Base-by-base conservation (phyloP, 2,888 invertebrate genomes). In the Nemapogon koenigi region DNA sequence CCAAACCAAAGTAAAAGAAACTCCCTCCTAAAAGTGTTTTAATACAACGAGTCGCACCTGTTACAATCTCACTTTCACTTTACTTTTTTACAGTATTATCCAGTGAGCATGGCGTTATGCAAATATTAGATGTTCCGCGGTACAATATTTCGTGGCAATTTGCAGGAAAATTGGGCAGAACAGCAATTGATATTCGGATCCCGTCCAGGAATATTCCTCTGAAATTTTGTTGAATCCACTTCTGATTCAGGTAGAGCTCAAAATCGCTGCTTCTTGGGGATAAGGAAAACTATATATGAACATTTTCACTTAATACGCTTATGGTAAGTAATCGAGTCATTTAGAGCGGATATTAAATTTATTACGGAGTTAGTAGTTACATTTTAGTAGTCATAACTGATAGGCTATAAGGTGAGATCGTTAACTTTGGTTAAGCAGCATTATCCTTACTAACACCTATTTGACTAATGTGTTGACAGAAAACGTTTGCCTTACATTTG, bases 101-200 rank as follows among this genome's bases (percentile, higher is more conserved):
- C 15, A 16, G 18, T 8, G 17, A 28, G 28, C 28, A n/a, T 57
- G 56, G 57, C 50, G 53, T 55, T 59, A 58, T 66, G 67, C 60
- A 68, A 70, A 70, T 72, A 66, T 63, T 61, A 62, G 57, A 61
- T 58, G 61, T 61, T 58, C 53, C 57, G 55, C 55, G 59, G 58
- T 50, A 65, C 62, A 67, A 71, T 67, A 65, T 70, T 64, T 62
- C 55, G 57, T 60, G 54, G 62, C 70, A 65, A 69, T 72, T 68
- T 68, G 53, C 61, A 61, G 60, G 68, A 60, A 70, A 71, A 69
- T 72, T 70, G 69, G 63, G 57, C 62, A 59, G 63, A 59, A 59
- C 57, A 60, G 58, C 67, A 61, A 70, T 73, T 73, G 70, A 68
- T 72, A 73, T 72, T 71, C 71, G 51, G 61, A 60, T 64, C 67